Percentiles rank a stretch among this genome's conserved stretches.
Conservation (phyloP, 2,113 vertebrate genomes). For the Copsychus sechellarum region DNA sequence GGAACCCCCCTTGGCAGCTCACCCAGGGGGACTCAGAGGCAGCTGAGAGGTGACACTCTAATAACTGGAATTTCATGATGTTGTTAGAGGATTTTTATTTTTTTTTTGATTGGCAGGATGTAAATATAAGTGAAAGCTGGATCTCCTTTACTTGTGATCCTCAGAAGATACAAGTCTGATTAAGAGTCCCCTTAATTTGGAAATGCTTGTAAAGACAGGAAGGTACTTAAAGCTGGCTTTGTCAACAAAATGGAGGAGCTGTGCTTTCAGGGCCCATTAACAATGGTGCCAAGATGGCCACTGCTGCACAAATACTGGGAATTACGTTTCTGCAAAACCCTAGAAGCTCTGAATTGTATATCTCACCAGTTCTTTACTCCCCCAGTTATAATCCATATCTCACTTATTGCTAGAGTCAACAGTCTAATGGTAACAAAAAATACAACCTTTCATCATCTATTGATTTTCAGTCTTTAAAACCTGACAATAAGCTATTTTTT, state of each 20-base stretch:
- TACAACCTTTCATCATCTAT: constrained; percentile 72
- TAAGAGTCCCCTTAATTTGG: neutral
- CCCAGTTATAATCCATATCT: constrained; percentile 61
- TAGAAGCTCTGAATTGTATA: constrained; percentile 28
- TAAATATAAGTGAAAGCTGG: neutral
- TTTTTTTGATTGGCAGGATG: neutral
- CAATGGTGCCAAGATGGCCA: neutral
- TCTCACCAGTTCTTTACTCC: constrained; percentile 42
- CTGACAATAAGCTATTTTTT: constrained; percentile 73
- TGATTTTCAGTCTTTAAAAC: constrained; percentile 76
- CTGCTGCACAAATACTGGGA: neutral
- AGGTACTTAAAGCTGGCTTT: neutral
- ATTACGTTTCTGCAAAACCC: constrained; percentile 51
- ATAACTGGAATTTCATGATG: neutral
- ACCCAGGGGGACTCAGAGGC: neutral
- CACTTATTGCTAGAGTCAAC: constrained; percentile 75
- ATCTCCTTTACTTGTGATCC: neutral
- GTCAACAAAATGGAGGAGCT: neutral
- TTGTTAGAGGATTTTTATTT: neutral
- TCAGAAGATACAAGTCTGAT: neutral
- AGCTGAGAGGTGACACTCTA: neutral
- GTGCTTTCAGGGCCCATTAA: neutral
- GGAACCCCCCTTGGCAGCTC: neutral
- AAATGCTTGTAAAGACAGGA: neutral
- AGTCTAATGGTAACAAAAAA: constrained; percentile 73